Evolutionary conservation across 2,113 vertebrate genomes (phyloP), one percentile per base, ranked within the genome.

Genomic region (Xiphias gladius): DNA sequence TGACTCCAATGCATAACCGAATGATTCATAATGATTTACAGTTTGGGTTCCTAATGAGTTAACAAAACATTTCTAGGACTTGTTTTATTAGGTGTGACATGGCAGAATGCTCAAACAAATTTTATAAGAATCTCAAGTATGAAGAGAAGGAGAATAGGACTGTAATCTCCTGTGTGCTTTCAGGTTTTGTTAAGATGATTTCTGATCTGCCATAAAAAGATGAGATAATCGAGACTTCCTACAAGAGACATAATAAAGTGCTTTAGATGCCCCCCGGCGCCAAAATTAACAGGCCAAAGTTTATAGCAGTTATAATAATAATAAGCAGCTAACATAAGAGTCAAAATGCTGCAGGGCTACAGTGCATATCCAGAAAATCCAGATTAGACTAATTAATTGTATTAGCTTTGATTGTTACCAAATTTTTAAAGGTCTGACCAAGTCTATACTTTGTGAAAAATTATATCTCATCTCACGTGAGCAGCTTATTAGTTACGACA

Each of bases 331-430:
- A 24, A 14, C 66, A 4, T 22, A 3, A 26, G 26, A 35, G 22
- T 28, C 32, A 63, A 35, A 26, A 0, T 9, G n/a, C 55, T 62
- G 39, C 26, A n/a, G 26, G 26, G 17, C 58, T 73, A 48, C 10
- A 32, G 16, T 39, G n/a, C n/a, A 66, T 70, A 24, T n/a, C 54
- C 6, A 35, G 32, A 35, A 3, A 63, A 82, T 30, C 64, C 57
- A 74, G 69, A 74, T 64, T 59, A 74, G 39, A 50, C 19, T 20
- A 39, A 30, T 48, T 7, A 35, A 17, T 46, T 59, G 16, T 73
- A 28, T 43, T 14, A 5, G 11, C 22, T 66, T 69, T 28, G 9
- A 43, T 46, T 28, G 28, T 61, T 17, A 10, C 17, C 19, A 9
- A 10, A 46, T 13, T 32, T 22, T 37, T 4, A 13, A 67, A 71